phyloP scores from a whole-genome alignment of 2,113 vertebrate genomes.

The Rhinopomastus cyanomelas region DNA sequence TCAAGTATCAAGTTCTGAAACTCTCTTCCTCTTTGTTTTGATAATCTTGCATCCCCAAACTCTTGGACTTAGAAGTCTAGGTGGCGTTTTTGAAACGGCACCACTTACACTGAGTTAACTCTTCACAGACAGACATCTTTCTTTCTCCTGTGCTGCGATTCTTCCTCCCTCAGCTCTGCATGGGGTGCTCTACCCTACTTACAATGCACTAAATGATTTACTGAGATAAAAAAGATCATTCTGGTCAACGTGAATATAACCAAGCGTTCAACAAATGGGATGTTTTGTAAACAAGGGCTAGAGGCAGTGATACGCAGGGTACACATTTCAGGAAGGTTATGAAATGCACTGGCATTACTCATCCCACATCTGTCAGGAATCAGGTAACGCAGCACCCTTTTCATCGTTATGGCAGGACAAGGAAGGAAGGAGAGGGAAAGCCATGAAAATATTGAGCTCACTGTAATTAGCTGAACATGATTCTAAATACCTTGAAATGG shows the following conservation, averaged over 20 bases:
- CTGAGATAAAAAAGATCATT: background rate
- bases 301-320: background rate
- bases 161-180: background rate
- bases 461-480: background rate
- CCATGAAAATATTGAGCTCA: background rate
- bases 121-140: background rate
- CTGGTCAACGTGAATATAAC: background rate
- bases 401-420: background rate
- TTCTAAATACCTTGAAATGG: background rate
- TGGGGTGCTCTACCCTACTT: background rate
- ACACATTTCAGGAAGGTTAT: background rate
- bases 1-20: fast-evolving
- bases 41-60: no score
- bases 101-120: background rate
- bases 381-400: background rate
- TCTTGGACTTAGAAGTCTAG: fast-evolving
- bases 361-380: background rate
- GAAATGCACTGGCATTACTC: background rate
- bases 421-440: background rate
- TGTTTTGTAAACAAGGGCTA: background rate
- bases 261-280: background rate
- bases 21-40: background rate
- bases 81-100: background rate
- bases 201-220: background rate
- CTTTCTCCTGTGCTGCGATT: background rate